Evolutionary conservation across 92 coral and sea anemone species (phyloP).

Genomic region (Epizoanthus ramosus): DNA sequence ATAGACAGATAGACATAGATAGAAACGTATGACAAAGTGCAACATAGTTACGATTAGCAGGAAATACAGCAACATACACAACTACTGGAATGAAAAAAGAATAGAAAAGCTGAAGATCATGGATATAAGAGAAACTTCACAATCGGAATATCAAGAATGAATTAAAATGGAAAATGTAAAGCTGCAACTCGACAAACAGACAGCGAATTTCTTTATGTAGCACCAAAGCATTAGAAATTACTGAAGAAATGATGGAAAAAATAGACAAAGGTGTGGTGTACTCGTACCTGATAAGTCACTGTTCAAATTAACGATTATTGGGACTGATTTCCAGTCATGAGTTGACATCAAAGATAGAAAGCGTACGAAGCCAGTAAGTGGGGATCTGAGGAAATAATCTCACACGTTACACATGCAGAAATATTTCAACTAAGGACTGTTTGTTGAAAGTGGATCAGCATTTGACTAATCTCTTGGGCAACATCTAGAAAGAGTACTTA

Average conservation of each 20-base stretch:
- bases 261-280: background rate
- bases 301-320: constrained; percentile 85
- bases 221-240: background rate
- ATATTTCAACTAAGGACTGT: background rate
- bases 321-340: constrained; percentile 84
- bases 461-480: no score
- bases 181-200: background rate
- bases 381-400: constrained; percentile 58
- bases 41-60: no score
- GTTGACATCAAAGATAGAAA: constrained; percentile 79
- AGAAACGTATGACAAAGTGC: no score
- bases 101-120: no score
- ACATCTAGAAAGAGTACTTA: no score
- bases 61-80: no score
- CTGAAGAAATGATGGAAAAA: background rate
- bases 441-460: no score
- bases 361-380: constrained; percentile 80
- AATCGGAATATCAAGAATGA: background rate
- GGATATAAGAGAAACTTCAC: background rate
- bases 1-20: no score
- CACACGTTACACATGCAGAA: background rate
- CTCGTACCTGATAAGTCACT: constrained; percentile 76
- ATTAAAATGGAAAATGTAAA: background rate
- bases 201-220: no score
- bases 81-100: no score